Base-by-base conservation (phyloP, 2,113 vertebrate species). In the Parotia lawesii region DNA sequence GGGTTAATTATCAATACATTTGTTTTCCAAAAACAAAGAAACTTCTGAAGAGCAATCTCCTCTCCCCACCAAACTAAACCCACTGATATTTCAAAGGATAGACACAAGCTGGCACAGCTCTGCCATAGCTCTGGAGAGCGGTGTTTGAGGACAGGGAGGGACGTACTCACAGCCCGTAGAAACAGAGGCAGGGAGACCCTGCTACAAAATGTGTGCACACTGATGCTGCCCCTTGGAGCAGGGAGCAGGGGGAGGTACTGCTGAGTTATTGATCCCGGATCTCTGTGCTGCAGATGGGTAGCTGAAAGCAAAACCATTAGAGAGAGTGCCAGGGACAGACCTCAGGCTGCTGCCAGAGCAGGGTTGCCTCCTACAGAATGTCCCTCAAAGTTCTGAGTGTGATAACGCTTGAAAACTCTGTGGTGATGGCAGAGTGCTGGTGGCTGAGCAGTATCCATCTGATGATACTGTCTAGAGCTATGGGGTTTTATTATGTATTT, bases 131-230 rank as follows among this genome's bases (percentile, higher is more conserved):
- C 42, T 61, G 56, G 31, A 24, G 37, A 61, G 25, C 4, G 9
- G 21, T 3, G 0, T 62, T 57, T 57, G 40, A 16, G 29, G 61
- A 21, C n/a, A 58, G 64, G 38, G 9, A 33, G 12, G 3, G 3
- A 3, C 0, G 1, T 11, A 4, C 6, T 64, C 27, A 5, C 1
- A 6, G 37, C 24, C 33, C 29, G 35, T 14, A 51, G 44, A n/a
- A 69, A 19, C 2, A 3, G 29, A 25, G 53, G 16, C 31, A 19
- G 37, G 45, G 35, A 69, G n/a, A 60, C 11, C 9, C 16, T 11
- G 27, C 47, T 42, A 5, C 38, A 38, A 51, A 51, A 69, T 0
- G 7, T 8, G 37, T 15, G 42, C 8, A 3, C 1, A 5, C 15
- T 45, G 65, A 11, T 1, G 6, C 38, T 40, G 4, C 6, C 14